Evolutionary conservation across 92 coral and sea anemone genomes (phyloP), one percentile per base, ranked within the genome.

Genomic region (Umimayanthus kanabou): DNA sequence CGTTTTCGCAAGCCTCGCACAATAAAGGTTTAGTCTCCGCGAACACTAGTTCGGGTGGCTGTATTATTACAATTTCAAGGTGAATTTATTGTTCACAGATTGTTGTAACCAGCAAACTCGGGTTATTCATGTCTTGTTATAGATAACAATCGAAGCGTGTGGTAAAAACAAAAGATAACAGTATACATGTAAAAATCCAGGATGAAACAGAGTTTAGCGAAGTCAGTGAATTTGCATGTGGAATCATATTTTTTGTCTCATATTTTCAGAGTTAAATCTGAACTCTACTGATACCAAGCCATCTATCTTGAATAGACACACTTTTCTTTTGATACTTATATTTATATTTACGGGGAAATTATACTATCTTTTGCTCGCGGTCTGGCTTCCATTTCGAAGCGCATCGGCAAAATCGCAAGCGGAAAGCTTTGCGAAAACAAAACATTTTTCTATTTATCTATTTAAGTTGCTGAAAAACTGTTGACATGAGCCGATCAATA

Each of bases 101-200:
- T 66, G 57, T 66, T 81, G 85, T 28, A 83, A 83, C 77, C 87
- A 83, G 61, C 87, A 73, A 83, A 13, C 22, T 67, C 40, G 39
- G 28, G 10, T 67, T 30, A 10, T 67, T 83, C 43, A 15, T 55
- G 69, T 79, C 82, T 49, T 29, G 64, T 11, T 69, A 43, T 23
- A 42, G 85, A 42, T 65, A 83, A 69, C 67, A 71, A 83, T 83
- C 40, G 23, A n/a, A 83, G 78, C 87, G 87, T 83, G 87, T 83
- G 78, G 87, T 40, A 15, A 70, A 66, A 83, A 70, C 77, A 69
- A 83, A 69, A 69, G 78, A 83, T 83, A 70, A 83, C 73, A 70
- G 57, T 25, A 66, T 43, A 40, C 74, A 15, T 70, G 45, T 82
- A 22, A 39, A 81, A 81, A 64, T 81, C 9, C 14, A 73, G 26